phyloP scores from a whole-genome alignment of 2,797 vertebrate genomes.

The Chrosomus eos region DNA sequence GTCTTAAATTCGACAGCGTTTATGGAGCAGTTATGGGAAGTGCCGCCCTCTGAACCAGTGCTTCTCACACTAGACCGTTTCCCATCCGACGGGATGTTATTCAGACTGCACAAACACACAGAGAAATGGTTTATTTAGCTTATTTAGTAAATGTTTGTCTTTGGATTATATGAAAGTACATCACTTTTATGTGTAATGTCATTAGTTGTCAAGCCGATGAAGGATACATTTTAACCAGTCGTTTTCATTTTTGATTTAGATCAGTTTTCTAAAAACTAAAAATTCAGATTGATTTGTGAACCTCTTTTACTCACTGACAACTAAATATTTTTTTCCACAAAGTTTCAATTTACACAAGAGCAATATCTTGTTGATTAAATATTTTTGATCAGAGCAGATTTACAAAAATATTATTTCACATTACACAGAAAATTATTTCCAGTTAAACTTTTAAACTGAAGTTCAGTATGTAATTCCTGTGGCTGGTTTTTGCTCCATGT shows the following conservation, averaged over 20 bases:
- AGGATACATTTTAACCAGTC: not conserved
- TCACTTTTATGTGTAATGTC: not conserved
- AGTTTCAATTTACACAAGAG: not conserved
- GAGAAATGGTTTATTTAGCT: not conserved
- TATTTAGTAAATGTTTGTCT: constrained; percentile 17
- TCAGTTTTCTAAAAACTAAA: not conserved
- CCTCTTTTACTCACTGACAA: not conserved
- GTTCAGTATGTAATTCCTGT: not conserved
- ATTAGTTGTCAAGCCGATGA: not conserved
- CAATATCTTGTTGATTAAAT: not conserved
- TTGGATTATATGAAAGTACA: not conserved
- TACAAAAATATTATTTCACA: not conserved
- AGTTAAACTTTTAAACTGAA: not conserved
- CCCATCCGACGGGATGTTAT: constrained; percentile 82
- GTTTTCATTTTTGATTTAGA: not conserved
- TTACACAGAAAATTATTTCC: not conserved
- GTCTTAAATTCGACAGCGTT: constrained; percentile 85
- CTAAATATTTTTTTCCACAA: not conserved
- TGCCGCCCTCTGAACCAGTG: constrained; percentile 84
- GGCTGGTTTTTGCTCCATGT: not conserved
- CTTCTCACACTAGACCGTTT: constrained; percentile 84
- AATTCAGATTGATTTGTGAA: not conserved
- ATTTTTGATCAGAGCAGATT: not conserved
- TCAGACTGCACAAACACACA: constrained; percentile 75
- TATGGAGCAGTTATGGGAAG: constrained; percentile 81